These are phyloP conservation scores for Proterorhinus semilunaris DNA, from an alignment of 2,113 vertebrate species.

Conservation along the genomic window DNA sequence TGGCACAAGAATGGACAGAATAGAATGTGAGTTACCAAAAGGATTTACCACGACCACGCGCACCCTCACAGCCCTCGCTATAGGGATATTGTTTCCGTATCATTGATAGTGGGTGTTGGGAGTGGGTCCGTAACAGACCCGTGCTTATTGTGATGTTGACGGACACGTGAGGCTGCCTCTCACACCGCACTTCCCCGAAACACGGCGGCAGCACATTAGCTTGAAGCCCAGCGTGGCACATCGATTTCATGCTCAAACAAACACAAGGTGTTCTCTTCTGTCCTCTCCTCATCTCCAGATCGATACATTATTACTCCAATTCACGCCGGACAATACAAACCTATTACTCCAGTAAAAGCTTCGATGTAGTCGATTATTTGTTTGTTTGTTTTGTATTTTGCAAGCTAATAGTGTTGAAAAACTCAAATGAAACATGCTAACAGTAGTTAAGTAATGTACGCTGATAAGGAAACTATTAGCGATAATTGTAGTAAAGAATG, in stretches of 20 bases:
- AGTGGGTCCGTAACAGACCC: constrained; percentile 1
- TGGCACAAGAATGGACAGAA: too few relatives aligned
- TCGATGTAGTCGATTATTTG: neutral
- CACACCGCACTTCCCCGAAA: neutral
- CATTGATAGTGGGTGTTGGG: neutral
- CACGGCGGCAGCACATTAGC: neutral
- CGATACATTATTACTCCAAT: constrained; percentile 5
- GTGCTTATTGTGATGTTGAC: constrained; percentile 1
- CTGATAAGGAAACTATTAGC: too few relatives aligned
- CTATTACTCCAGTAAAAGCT: neutral
- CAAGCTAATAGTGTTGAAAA: neutral
- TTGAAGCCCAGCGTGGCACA: neutral
- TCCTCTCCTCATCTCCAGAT: constrained; percentile 2
- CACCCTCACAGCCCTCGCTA: too few relatives aligned
- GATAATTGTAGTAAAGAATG: too few relatives aligned
- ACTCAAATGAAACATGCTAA: neutral
- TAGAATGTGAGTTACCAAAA: too few relatives aligned
- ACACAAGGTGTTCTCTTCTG: constrained; percentile 6
- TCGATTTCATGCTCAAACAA: constrained; percentile 8
- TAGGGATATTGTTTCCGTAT: too few relatives aligned
- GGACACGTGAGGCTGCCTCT: constrained; percentile 1
- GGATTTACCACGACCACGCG: too few relatives aligned
- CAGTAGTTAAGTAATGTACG: too few relatives aligned
- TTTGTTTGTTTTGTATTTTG: neutral
- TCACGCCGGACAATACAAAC: constrained; percentile 1